Percentiles rank a stretch among this genome's conserved stretches.
Evolutionary conservation across 2,888 invertebrate species (phyloP).

Genomic region (Dinocampus coccinellae): DNA sequence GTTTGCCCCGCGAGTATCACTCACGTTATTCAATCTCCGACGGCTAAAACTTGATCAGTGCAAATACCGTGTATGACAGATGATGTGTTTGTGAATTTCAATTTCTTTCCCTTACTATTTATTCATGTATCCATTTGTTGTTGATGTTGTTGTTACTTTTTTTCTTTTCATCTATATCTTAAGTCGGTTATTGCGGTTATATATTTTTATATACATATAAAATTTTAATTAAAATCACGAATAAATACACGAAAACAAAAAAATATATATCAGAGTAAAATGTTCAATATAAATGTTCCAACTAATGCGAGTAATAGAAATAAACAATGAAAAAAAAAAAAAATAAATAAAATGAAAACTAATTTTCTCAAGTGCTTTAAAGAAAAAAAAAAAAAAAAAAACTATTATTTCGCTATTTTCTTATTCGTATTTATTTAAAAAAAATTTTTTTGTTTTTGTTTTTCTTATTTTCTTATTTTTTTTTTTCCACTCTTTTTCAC

Average conservation of each 20-base stretch:
- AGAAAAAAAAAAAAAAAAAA: too few relatives aligned
- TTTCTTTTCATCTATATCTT: not conserved
- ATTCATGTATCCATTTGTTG: not conserved
- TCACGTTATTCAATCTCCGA: conserved; percentile 22
- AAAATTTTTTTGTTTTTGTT: not conserved
- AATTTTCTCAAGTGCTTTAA: not conserved
- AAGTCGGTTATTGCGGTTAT: not conserved
- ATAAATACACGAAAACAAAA: too few relatives aligned
- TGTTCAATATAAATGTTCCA: not conserved
- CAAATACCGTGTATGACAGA: conserved; percentile 8
- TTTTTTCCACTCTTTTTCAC: not conserved
- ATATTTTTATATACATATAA: not conserved
- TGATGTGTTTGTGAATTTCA: not conserved
- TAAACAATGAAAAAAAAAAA: not conserved
- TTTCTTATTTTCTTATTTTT: not conserved
- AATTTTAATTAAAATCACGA: not conserved
- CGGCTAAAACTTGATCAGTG: conserved; percentile 17
- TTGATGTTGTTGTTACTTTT: not conserved
- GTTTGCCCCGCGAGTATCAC: conserved; percentile 20
- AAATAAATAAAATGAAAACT: not conserved
- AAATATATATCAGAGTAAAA: too few relatives aligned
- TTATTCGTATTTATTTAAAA: not conserved
- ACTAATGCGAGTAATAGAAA: too few relatives aligned
- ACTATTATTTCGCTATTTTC: too few relatives aligned
- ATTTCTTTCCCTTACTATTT: not conserved